These are phyloP conservation scores for Palythoa grandis DNA, from an alignment of 92 coral and sea anemone species.

Conservation along the genomic window DNA sequence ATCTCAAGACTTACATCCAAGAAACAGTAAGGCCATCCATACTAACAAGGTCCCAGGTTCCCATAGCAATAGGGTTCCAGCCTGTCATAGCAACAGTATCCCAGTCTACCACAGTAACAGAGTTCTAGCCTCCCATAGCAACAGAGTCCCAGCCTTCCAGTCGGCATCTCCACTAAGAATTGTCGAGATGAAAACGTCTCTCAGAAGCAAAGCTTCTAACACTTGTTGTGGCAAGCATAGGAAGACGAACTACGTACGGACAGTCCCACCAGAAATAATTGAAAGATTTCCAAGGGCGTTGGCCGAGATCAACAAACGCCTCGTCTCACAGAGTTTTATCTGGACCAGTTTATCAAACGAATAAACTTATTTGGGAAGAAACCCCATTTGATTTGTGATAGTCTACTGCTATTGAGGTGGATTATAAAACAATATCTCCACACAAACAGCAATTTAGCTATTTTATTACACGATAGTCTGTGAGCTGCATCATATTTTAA, in stretches of 20 bases:
- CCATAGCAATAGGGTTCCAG: background rate
- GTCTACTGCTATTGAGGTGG: background rate
- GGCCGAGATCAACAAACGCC: conserved; percentile 38
- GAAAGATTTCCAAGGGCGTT: conserved; percentile 28
- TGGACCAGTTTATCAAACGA: conserved; percentile 45
- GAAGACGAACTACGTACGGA: background rate
- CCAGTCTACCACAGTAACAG: background rate
- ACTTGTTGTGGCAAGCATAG: conserved; percentile 2
- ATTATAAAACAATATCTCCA: background rate
- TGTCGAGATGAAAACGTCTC: conserved; percentile 4
- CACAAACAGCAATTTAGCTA: background rate
- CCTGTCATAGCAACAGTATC: background rate
- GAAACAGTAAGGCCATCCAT: background rate
- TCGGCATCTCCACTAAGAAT: background rate
- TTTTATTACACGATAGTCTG: background rate
- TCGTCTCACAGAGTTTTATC: conserved; percentile 33
- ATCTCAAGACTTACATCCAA: background rate
- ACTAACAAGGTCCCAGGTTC: background rate
- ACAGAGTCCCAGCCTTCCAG: background rate
- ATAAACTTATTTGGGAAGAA: background rate
- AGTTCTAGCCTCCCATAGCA: background rate
- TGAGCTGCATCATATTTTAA: background rate
- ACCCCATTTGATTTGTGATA: background rate
- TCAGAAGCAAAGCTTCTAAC: background rate
- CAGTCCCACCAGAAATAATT: conserved; percentile 24